phyloP scores from a whole-genome alignment of 2,888 invertebrate genomes.

The Drosophila lutescens region DNA sequence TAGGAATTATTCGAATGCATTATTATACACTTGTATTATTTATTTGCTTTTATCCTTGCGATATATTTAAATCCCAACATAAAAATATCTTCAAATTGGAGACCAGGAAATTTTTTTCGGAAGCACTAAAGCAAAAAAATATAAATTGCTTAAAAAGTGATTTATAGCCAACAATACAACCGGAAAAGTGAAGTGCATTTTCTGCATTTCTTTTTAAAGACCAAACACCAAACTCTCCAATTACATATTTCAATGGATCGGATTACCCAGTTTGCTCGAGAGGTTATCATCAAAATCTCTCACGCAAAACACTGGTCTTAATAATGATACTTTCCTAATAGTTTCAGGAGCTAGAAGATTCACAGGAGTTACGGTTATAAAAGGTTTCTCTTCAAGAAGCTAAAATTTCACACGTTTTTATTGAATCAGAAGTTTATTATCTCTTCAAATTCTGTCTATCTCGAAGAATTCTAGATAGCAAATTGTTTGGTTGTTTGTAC shows the following conservation, averaged over 20 bases:
- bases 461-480: not conserved
- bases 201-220: not conserved
- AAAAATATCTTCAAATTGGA: no score
- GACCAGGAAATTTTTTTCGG: not conserved
- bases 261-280: not conserved
- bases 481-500: not conserved
- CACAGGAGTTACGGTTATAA: not conserved
- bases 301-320: not conserved
- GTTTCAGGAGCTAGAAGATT: not conserved
- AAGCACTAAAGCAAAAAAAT: not conserved
- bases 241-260: conserved; percentile 12
- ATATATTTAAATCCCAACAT: no score
- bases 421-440: conserved; percentile 1
- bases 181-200: conserved; percentile 28
- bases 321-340: not conserved
- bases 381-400: not conserved
- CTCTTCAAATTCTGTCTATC: not conserved
- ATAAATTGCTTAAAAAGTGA: not conserved
- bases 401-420: not conserved
- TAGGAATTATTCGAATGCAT: not conserved
- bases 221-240: conserved; percentile 6
- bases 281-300: no score
- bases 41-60: not conserved
- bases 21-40: no score
- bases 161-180: conserved; percentile 1